phyloP scores from a whole-genome alignment of 2,888 invertebrate species.

The Yponomeuta cagnagella region DNA sequence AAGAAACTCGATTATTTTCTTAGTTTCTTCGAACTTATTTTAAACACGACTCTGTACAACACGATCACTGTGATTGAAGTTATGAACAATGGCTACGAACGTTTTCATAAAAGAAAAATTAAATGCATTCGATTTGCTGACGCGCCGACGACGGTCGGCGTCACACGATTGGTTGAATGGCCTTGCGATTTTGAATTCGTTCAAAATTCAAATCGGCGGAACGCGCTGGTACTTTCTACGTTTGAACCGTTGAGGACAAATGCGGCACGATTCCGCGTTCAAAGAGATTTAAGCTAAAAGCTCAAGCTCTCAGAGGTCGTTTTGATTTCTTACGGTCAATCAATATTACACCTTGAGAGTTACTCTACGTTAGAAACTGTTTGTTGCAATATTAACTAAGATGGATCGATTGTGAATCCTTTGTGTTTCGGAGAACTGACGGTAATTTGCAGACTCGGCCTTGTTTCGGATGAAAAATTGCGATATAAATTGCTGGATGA shows the following conservation, averaged over 20 bases:
- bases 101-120: neutral
- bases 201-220: neutral
- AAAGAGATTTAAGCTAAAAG: neutral
- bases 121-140: neutral
- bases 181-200: slow-evolving; percentile 6
- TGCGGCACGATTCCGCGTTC: slow-evolving; percentile 6
- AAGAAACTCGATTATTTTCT: too few relatives aligned
- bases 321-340: neutral
- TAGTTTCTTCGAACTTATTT: too few relatives aligned
- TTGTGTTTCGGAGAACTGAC: neutral
- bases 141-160: neutral
- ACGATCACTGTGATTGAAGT: neutral
- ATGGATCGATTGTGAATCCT: neutral
- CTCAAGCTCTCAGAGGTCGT: neutral
- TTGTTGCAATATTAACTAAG: neutral
- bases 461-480: neutral
- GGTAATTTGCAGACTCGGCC: neutral
- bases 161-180: neutral
- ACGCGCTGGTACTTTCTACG: slow-evolving; percentile 6
- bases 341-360: neutral
- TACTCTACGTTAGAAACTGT: neutral
- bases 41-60: too few relatives aligned
- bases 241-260: slow-evolving; percentile 1
- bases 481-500: too few relatives aligned
- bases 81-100: neutral